Evolutionary conservation across 2,888 invertebrate species (phyloP), one percentile per base, ranked within the genome.

Genomic region (Sminthurides aquaticus): DNA sequence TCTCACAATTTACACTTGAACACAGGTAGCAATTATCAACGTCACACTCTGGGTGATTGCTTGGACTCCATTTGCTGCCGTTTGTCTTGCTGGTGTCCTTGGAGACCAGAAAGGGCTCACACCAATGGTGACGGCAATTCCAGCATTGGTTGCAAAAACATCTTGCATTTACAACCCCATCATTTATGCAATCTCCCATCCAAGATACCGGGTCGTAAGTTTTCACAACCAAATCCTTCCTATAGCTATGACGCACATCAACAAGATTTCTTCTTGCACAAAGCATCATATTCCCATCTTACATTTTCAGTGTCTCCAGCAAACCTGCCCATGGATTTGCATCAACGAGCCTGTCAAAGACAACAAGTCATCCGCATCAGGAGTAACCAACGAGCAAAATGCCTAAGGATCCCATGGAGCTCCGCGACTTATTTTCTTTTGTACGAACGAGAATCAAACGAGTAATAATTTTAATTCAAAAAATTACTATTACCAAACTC

Each of bases 131-230:
- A 90, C 90, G 63, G 90, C 91, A 79, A 90, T 91, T 89, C 90
- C 90, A 61, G 90, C 93, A 43, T 84, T 93, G 74, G 92, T 94
- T 78, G 93, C 93, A 67, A 95, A 95, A 80, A 89, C 91, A 69
- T 91, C 90, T 76, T 90, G 91, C 70, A 88, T 89, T 68, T 91
- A 91, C 82, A 92, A 92, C 80, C 91, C 91, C 26, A 90, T 91
- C 78, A 91, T 92, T 71, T 92, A 92, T 78, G 91, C 90, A 75
- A 91, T 91, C 79, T 91, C 89, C 77, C 89, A 89, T 80, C 89
- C 89, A 20, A 89, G 87, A 79, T 90, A 89, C 80, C 84, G 88
- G 72, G 66, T 69, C 65, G 70, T 70, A 70, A 62, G 28, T 52
- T 1, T 26, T 3, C 25, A 55, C 20, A n/a, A 27, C 27, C 11